A percentile compares a stretch with the other conserved stretches of the same genome.
phyloP scores from a whole-genome alignment of 2,113 vertebrate species.

The Dolichallabes microphthalmus region DNA sequence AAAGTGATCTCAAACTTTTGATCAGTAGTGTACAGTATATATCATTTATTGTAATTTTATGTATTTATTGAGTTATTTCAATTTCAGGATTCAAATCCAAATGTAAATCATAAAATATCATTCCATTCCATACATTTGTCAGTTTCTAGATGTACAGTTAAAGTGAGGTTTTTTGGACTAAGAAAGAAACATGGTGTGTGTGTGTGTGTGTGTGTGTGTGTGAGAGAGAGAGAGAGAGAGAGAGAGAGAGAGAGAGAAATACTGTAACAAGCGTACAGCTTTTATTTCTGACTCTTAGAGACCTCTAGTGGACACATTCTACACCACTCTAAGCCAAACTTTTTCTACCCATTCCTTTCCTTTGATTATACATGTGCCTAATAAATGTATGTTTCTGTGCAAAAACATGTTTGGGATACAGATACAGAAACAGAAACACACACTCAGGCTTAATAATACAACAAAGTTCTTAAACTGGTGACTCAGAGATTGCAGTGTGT shows the following conservation, averaged over 20 bases:
- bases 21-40: too few relatives aligned
- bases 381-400: background rate
- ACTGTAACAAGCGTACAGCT: too few relatives aligned
- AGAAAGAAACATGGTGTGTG: background rate
- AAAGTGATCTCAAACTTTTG: too few relatives aligned
- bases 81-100: background rate
- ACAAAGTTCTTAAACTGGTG: background rate
- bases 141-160: background rate
- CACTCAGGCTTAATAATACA: background rate
- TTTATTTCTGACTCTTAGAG: background rate
- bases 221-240: too few relatives aligned
- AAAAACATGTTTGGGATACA: background rate
- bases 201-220: background rate
- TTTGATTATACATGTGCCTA: background rate
- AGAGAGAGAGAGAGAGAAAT: too few relatives aligned
- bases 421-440: background rate
- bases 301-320: slow-evolving; percentile 39
- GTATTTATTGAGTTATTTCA: too few relatives aligned
- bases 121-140: background rate
- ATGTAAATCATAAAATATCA: background rate
- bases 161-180: background rate
- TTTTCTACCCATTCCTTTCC: background rate
- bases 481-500: background rate
- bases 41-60: background rate
- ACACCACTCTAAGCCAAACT: background rate